Conservation (phyloP, 92 coral and sea anemone genomes). For the Porites lobata region DNA sequence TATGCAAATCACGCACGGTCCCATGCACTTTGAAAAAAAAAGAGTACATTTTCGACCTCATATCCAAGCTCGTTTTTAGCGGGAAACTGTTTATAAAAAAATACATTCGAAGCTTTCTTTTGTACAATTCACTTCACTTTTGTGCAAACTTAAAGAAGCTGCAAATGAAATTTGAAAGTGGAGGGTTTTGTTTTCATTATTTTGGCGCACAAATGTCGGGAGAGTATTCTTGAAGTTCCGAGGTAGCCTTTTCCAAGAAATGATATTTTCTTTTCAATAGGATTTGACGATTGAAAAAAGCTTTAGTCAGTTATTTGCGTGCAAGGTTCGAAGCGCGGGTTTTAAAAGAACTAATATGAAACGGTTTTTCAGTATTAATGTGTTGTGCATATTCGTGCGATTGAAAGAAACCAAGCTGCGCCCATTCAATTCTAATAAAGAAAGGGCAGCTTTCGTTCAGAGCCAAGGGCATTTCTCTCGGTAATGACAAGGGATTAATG, state of each 20-base stretch:
- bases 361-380: no score
- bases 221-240: not conserved
- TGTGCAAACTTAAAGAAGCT: not conserved
- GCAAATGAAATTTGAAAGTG: not conserved
- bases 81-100: not conserved
- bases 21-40: not conserved
- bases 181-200: not conserved
- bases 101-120: not conserved
- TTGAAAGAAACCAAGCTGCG: slow-evolving; percentile 27
- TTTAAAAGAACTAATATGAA: no score
- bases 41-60: not conserved
- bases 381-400: slow-evolving; percentile 16
- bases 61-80: not conserved
- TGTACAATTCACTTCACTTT: not conserved
- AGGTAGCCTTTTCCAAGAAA: not conserved
- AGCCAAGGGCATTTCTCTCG: slow-evolving; percentile 8
- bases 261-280: not conserved
- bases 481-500: slow-evolving; percentile 15
- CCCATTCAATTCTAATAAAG: slow-evolving; percentile 28
- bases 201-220: not conserved
- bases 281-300: not conserved
- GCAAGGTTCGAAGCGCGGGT: no score
- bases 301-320: not conserved
- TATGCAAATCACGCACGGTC: not conserved
- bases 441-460: slow-evolving; percentile 14